Evolutionary conservation across 1,140 invertebrate species (phyloP).

Genomic region (Lordiphosa collinella): DNA sequence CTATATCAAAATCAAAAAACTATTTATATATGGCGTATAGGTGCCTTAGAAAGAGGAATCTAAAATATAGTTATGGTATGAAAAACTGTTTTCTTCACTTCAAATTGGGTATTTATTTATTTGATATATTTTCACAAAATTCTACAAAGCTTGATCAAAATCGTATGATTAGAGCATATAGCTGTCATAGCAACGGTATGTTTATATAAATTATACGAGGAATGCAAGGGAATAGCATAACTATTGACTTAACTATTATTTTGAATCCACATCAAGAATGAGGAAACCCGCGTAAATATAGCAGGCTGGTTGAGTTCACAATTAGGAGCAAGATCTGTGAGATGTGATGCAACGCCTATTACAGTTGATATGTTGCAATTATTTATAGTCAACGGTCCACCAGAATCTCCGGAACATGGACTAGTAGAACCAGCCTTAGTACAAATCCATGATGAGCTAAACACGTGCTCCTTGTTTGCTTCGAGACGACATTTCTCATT

Average conservation of each 20-base stretch:
- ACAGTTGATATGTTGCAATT: not conserved
- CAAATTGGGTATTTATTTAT: no score
- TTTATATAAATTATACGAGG: no score
- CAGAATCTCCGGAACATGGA: not conserved
- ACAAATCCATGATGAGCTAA: not conserved
- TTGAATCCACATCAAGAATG: slow-evolving; percentile 14
- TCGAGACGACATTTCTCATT: not conserved
- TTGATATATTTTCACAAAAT: no score
- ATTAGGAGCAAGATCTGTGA: rapidly evolving
- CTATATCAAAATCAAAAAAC: no score
- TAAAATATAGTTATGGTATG: no score
- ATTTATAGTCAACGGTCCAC: slow-evolving; percentile 11
- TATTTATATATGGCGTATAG: no score
- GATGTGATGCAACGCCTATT: slow-evolving; percentile 1
- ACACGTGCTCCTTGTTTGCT: not conserved
- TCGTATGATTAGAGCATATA: no score
- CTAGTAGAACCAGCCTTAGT: not conserved
- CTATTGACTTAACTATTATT: not conserved
- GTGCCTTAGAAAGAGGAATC: no score
- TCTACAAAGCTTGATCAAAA: no score
- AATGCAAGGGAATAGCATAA: no score
- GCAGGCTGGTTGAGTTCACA: not conserved
- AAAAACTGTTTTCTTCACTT: no score
- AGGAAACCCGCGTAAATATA: slow-evolving; percentile 1
- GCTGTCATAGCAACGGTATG: no score